Evolutionary conservation across 2,797 vertebrate genomes (phyloP).

Genomic region (Knipowitschia caucasica): DNA sequence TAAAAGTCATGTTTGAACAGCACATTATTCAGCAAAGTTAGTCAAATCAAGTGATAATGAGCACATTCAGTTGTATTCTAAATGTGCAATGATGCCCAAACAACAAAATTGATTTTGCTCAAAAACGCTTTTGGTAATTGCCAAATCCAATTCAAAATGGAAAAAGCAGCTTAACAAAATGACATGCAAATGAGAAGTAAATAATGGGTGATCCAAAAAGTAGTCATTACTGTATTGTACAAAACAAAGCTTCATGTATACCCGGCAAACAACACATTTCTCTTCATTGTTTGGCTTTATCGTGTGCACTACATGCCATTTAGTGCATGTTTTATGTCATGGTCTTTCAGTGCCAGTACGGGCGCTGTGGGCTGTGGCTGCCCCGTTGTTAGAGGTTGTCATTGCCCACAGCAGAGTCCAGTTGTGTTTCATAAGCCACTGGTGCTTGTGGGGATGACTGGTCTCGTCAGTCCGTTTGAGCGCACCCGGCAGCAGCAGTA

Average conservation of each 20-base stretch:
- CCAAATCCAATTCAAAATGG: slow-evolving; percentile 5
- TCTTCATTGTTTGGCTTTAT: not conserved
- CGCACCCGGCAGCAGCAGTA: slow-evolving; percentile 24
- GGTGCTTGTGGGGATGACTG: slow-evolving; percentile 41
- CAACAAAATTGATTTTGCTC: slow-evolving; percentile 13
- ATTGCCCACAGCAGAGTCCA: slow-evolving; percentile 37
- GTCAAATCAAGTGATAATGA: slow-evolving; percentile 6
- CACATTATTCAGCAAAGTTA: slow-evolving; percentile 3
- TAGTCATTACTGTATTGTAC: slow-evolving; percentile 7
- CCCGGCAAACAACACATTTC: not conserved
- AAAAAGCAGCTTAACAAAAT: not conserved
- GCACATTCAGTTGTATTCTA: slow-evolving; percentile 5
- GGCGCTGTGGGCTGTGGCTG: slow-evolving; percentile 15
- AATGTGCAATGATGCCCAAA: not conserved
- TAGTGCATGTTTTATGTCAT: not conserved
- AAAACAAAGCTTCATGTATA: not conserved
- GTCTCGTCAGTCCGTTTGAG: slow-evolving; percentile 47
- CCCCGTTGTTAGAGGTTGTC: slow-evolving; percentile 39
- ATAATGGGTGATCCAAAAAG: slow-evolving; percentile 5
- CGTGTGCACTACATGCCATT: slow-evolving; percentile 9
- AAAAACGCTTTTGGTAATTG: not conserved
- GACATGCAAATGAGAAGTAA: not conserved
- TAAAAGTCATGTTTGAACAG: no score
- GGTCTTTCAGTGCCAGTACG: slow-evolving; percentile 2
- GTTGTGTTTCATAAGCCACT: slow-evolving; percentile 13